phyloP scores from a whole-genome alignment of 2,888 invertebrate species.

The Polydrusus tereticollis region DNA sequence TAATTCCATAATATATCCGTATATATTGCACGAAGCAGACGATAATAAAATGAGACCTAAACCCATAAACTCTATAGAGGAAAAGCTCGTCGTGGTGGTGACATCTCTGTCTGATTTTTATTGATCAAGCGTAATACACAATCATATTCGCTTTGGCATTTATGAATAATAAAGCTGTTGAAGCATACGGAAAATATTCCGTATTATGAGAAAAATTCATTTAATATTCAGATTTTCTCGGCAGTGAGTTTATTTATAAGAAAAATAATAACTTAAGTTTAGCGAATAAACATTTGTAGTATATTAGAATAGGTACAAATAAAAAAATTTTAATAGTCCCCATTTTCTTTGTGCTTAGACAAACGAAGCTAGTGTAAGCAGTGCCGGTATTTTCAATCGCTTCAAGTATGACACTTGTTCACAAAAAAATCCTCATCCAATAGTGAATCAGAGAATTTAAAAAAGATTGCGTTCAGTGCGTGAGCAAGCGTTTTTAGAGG shows the following conservation, averaged over 20 bases:
- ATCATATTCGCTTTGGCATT: slow-evolving; percentile 9
- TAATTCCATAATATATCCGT: neutral
- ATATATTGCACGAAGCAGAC: slow-evolving; percentile 21
- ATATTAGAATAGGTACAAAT: too few species aligned
- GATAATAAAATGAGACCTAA: slow-evolving; percentile 40
- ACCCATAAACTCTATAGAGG: neutral
- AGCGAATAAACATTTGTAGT: too few species aligned
- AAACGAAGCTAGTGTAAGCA: too few species aligned
- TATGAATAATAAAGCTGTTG: slow-evolving; percentile 4
- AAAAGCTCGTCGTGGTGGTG: slow-evolving; percentile 45
- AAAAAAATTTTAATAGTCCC: too few species aligned
- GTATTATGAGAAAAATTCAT: neutral
- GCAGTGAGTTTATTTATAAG: neutral
- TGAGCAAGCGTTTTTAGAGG: too few species aligned
- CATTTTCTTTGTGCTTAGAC: too few species aligned
- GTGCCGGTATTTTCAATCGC: too few species aligned
- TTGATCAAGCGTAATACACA: slow-evolving; percentile 40
- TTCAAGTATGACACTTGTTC: too few species aligned
- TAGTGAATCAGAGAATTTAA: too few species aligned
- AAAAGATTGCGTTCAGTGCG: too few species aligned
- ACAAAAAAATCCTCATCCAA: too few species aligned
- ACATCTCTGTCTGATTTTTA: slow-evolving; percentile 53
- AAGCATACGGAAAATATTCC: neutral
- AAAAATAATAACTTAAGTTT: neutral
- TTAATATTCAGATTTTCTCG: neutral